Evolutionary conservation across 2,797 vertebrate genomes (phyloP), one percentile per base, ranked within the genome.

Genomic region (Harpagifer antarcticus): DNA sequence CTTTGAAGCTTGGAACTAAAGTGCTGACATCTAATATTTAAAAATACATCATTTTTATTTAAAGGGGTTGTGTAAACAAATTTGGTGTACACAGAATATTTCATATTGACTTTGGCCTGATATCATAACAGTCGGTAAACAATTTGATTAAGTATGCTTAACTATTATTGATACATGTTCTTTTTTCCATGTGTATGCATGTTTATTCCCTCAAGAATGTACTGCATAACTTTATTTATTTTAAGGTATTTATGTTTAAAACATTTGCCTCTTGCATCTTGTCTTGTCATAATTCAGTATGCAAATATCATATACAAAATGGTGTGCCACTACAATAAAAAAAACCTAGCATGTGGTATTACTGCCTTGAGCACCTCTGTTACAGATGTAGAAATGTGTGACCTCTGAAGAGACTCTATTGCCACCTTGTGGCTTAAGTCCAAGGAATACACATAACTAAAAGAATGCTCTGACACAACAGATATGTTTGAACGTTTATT

Each of bases 11-110:
- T 90, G 93, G 66, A 81, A 81, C 74, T 79, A 86, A 91, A 91
- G 93, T 94, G 95, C 94, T 95, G 90, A 94, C 91, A 10, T 40
- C 61, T 19, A 14, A 64, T 65, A 37, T 76, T 72, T 63, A 17
- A 53, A 81, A 59, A 79, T 15, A 72, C 55, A 73, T 27, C 44
- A 33, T 37, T 56, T 44, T 55, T 68, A 79, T 75, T 52, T 45
- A 62, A 66, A 7, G 42, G 70, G 49, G 43, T 61, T 67, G 27
- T 72, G 67, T n/a, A 43, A 14, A 65, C 45, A 16, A 14, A 40
- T 50, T 61, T 20, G 27, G 14, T 57, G 31, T 54, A 23, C 17
- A 45, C 37, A 27, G 6, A 55, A 43, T 17, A 23, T 68, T 74
- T 54, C 5, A 65, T 76, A 63, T 76, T 70, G 40, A 61, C 50